Evolutionary conservation across 2,888 invertebrate species (phyloP), one percentile per base, ranked within the genome.

Genomic region (Ophion costatus): DNA sequence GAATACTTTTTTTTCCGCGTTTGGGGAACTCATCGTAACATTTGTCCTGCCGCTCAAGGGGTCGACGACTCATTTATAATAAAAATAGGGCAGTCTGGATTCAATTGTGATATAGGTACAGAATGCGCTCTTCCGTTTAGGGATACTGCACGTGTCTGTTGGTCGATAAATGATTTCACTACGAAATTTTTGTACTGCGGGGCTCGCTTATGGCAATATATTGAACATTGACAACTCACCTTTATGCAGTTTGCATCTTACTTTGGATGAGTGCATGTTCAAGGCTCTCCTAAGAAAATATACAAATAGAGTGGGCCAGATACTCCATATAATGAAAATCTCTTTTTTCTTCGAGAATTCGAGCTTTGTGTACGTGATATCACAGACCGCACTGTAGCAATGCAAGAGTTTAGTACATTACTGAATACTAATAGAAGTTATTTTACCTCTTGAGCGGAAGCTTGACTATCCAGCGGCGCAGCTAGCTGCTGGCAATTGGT

Each of bases 361-460:
- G 9, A 22, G 6, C 2, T 22, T 20, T 20, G 22, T 59, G 22
- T 59, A 14, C 20, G 59, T 59, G 59, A 9, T 24, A 61, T 22
- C 22, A 61, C 22, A 24, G 22, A 22, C 22, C 22, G 61, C 22
- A 11, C 9, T 24, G 61, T 22, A 24, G 61, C 67, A 45, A 42
- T 20, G n/a, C 42, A 45, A 45, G 45, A 45, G 45, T 45, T 42
- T 42, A 51, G n/a, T 45, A 17, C 22, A 22, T 20, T 42, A 20
- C 4, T 20, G 20, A 67, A 20, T 10, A 10, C 17, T 17, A 45
- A 69, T 42, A 70, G 1, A 70, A 24, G 45, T 56, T 4, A 57
- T 33, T n/a, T 45, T 80, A 93, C 93, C 92, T 93, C 93, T 83
- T 93, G 93, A 45, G 89, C 89, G 75, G 84, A 89, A 67, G 87